These are phyloP conservation scores for Scytalopus superciliaris DNA, from an alignment of 2,113 vertebrate species.

Conservation along the genomic window DNA sequence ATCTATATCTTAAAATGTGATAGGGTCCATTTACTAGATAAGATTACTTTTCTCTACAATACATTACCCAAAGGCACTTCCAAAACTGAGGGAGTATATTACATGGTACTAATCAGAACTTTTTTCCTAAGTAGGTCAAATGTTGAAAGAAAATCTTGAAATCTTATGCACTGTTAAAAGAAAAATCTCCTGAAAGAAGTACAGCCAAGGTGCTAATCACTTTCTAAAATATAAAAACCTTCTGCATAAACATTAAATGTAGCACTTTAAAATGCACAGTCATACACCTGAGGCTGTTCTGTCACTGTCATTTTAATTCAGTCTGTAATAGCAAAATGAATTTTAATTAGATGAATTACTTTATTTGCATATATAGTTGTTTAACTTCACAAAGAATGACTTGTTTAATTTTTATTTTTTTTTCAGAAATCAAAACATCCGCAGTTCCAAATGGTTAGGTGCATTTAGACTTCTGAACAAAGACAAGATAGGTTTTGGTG, in stretches of 20 bases:
- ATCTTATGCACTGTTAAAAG: conserved; percentile 69
- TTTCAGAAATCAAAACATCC: background rate
- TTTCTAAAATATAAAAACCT: conserved; percentile 62
- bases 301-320: conserved; percentile 64
- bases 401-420: background rate
- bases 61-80: conserved; percentile 67
- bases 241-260: conserved; percentile 71
- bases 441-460: background rate
- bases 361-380: conserved; percentile 57
- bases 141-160: conserved; percentile 65
- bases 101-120: conserved; percentile 64
- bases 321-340: conserved; percentile 65
- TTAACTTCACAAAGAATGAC: conserved; percentile 15
- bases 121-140: conserved; percentile 77
- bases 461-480: background rate
- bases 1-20: conserved; percentile 60
- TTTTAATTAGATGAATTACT: conserved; percentile 61
- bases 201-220: conserved; percentile 75
- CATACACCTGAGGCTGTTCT: conserved; percentile 74
- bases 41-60: conserved; percentile 68
- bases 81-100: conserved; percentile 52
- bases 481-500: background rate
- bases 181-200: background rate
- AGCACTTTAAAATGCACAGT: conserved; percentile 71
- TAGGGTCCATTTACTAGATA: conserved; percentile 71